Percentiles rank a stretch among this genome's conserved stretches.
These are phyloP conservation scores for Stenodera caucasica DNA, from an alignment of 2,888 invertebrate species.

Conservation along the genomic window DNA sequence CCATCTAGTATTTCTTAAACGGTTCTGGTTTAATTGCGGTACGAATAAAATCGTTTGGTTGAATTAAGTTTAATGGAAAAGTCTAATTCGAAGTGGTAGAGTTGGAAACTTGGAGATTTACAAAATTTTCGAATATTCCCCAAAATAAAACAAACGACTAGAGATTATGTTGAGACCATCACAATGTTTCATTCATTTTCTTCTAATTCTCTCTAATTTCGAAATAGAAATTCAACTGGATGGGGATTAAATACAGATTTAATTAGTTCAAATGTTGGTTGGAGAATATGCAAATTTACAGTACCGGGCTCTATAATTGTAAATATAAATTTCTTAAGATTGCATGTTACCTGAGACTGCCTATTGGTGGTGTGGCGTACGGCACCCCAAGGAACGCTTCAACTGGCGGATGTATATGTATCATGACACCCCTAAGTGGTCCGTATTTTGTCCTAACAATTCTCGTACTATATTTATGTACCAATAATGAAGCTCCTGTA, in stretches of 20 bases:
- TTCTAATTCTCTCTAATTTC: constrained; percentile 16
- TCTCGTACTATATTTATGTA: constrained; percentile 79
- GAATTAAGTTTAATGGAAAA: constrained; percentile 28
- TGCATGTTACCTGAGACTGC: constrained; percentile 72
- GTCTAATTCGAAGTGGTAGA: background rate
- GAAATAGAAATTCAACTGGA: constrained; percentile 16
- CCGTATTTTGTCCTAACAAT: constrained; percentile 90
- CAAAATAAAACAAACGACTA: constrained; percentile 22
- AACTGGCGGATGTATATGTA: constrained; percentile 78
- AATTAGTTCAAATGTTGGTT: constrained; percentile 22
- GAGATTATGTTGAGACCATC: constrained; percentile 23
- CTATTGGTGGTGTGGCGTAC: constrained; percentile 89
- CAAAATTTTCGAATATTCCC: constrained; percentile 11
- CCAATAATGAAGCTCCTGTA: constrained; percentile 58
- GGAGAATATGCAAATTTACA: constrained; percentile 20
- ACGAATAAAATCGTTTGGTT: constrained; percentile 26
- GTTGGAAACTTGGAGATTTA: too few relatives aligned
- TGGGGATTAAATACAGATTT: constrained; percentile 15
- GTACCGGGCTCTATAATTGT: too few relatives aligned
- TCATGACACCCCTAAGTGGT: constrained; percentile 79
- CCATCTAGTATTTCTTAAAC: constrained; percentile 17
- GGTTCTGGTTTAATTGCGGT: constrained; percentile 28
- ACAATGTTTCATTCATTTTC: background rate
- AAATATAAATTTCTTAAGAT: too few relatives aligned
- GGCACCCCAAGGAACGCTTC: constrained; percentile 93